phyloP scores from a whole-genome alignment of 1,140 invertebrate genomes.

The Leptinotarsa texana region DNA sequence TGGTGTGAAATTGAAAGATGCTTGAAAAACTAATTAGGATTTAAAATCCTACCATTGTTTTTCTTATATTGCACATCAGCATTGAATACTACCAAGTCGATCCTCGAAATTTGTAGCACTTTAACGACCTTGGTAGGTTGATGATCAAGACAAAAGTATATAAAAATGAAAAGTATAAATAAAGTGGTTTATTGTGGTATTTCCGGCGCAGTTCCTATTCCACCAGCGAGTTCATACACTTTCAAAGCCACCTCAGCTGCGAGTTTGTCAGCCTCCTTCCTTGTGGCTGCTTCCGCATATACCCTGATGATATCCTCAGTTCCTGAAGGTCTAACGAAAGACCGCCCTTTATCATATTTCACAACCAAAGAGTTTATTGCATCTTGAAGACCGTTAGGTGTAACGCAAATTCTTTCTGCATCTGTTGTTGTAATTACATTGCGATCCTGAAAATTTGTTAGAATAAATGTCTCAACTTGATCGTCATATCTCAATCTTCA shows the following conservation, averaged over 20 bases:
- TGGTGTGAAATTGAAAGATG: too few species aligned
- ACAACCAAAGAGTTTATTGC: conserved; percentile 76
- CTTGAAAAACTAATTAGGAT: too few species aligned
- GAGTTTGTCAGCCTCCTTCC: conserved; percentile 72
- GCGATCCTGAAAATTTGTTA: conserved; percentile 68
- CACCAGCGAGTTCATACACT: conserved; percentile 78
- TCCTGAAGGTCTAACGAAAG: conserved; percentile 94
- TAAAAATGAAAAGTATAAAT: not conserved
- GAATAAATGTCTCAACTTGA: not conserved
- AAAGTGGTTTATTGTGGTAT: conserved; percentile 16
- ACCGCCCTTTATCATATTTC: conserved; percentile 72
- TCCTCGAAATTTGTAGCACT: too few species aligned
- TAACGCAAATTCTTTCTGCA: conserved; percentile 79
- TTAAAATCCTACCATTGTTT: not conserved
- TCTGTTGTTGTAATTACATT: conserved; percentile 82
- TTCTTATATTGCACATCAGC: not conserved
- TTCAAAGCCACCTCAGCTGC: conserved; percentile 74
- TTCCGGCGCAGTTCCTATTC: conserved; percentile 63
- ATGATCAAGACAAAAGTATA: not conserved
- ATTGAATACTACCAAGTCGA: too few species aligned
- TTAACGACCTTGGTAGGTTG: too few species aligned
- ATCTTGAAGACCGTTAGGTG: conserved; percentile 81
- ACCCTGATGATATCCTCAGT: conserved; percentile 96
- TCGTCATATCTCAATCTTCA: too few species aligned
- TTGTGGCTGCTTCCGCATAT: conserved; percentile 90